Percentiles rank a stretch among this genome's conserved stretches.
phyloP scores from a whole-genome alignment of 2,888 invertebrate species.

The Fragum fragum region DNA sequence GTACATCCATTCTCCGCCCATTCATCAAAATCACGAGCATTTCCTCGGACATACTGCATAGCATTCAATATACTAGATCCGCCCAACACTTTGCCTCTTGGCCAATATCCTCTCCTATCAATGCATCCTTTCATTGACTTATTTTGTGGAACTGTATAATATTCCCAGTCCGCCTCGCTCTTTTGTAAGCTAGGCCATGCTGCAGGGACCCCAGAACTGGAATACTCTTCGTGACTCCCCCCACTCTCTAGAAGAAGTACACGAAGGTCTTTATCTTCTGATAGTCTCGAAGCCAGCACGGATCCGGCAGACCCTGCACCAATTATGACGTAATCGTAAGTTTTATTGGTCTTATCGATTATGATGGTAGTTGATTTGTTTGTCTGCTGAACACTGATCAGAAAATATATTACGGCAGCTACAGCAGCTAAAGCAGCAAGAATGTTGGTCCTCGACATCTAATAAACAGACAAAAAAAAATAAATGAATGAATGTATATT shows the following conservation, averaged over 20 bases:
- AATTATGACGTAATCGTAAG: slow-evolving; percentile 8
- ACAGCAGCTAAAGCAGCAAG: too few species aligned
- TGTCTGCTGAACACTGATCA: too few species aligned
- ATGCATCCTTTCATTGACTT: slow-evolving; percentile 55
- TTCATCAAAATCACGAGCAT: slow-evolving; percentile 26
- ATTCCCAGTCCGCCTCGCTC: slow-evolving; percentile 83
- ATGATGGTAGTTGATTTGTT: too few species aligned
- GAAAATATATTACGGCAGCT: too few species aligned
- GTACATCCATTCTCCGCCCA: slow-evolving; percentile 28
- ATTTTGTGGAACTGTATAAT: slow-evolving; percentile 86
- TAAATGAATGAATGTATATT: too few species aligned
- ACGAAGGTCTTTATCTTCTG: background rate
- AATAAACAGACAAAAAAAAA: too few species aligned
- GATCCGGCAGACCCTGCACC: slow-evolving; percentile 8
- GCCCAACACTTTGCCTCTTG: slow-evolving; percentile 40
- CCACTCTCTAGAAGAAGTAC: slow-evolving; percentile 85
- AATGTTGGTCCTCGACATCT: too few species aligned
- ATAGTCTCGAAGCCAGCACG: slow-evolving; percentile 9
- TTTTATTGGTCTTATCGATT: background rate
- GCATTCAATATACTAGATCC: slow-evolving; percentile 36
- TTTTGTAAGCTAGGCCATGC: slow-evolving; percentile 84
- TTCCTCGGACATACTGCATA: slow-evolving; percentile 44
- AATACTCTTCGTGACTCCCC: slow-evolving; percentile 84
- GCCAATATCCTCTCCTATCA: slow-evolving; percentile 26
- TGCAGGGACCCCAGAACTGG: slow-evolving; percentile 87